A percentile compares a stretch with the other conserved stretches of the same genome.
These are phyloP conservation scores for Phymastichus coffea DNA, from an alignment of 1,140 invertebrate species.

Conservation along the genomic window DNA sequence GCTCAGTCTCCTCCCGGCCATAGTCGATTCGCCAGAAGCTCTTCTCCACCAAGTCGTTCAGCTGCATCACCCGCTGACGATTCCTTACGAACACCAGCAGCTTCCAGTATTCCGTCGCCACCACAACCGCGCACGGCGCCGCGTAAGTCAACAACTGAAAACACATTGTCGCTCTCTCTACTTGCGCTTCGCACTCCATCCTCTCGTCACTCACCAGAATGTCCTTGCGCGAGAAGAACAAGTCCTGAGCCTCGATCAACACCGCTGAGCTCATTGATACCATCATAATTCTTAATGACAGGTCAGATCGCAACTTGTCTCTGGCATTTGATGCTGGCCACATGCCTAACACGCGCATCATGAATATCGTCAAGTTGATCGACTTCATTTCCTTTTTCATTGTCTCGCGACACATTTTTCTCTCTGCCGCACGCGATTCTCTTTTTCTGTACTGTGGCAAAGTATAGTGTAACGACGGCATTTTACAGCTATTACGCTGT, in stretches of 20 bases:
- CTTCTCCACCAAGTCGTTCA: conserved; percentile 32
- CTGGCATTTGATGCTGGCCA: conserved; percentile 27
- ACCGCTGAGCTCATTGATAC: conserved; percentile 26
- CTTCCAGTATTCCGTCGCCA: conserved; percentile 27
- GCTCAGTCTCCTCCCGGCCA: conserved; percentile 16
- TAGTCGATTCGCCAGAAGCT: conserved; percentile 33
- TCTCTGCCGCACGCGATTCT: too few species aligned
- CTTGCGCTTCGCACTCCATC: not conserved
- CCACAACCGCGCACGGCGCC: conserved; percentile 28
- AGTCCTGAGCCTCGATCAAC: conserved; percentile 29
- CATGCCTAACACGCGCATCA: conserved; percentile 38
- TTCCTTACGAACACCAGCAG: conserved; percentile 27
- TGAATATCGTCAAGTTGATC: conserved; percentile 33
- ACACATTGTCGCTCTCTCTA: too few species aligned
- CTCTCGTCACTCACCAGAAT: too few species aligned
- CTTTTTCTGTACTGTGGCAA: too few species aligned
- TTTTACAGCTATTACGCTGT: too few species aligned
- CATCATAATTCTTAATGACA: conserved; percentile 24
- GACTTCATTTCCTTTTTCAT: too few species aligned
- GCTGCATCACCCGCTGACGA: conserved; percentile 31
- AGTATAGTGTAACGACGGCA: too few species aligned
- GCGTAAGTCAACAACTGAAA: conserved; percentile 30
- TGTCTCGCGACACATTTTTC: too few species aligned
- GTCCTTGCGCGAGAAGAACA: conserved; percentile 30
- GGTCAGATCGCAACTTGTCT: conserved; percentile 32